Evolutionary conservation across 1,140 invertebrate genomes (phyloP), one percentile per base, ranked within the genome.

Genomic region (Chelonus insularis): DNA sequence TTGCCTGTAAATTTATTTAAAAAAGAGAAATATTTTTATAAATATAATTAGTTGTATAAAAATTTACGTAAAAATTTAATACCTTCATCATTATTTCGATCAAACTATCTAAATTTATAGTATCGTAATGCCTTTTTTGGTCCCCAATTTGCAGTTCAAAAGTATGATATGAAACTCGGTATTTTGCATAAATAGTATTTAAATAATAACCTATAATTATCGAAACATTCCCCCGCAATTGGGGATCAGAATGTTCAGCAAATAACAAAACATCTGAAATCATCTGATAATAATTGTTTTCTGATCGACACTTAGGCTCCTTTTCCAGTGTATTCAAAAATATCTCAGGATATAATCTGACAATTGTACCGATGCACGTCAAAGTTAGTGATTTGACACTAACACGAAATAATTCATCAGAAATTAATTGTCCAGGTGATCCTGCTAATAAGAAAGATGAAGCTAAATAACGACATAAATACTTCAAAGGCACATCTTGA

Each of bases 341-440:
- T n/a, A 88, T 75, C 55, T 86, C 80, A 0, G 94, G 92, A 69
- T 88, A 87, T 25, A 94, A 68, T 23, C 82, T 82, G 21, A 94
- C 74, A 25, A 91, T 84, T 43, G 86, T 84, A 1, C 86, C 84
- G 1, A 96, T 69, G 75, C 91, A 94, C 29, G 85, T 87, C 2
- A 95, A 71, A 1, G 92, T 90, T 29, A 94, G 84, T 0, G 90
- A 87, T 81, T 95, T 95, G 0, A 94, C 87, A 61, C 92, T 95
- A 11, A 96, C 91, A 29, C 93, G 82, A 7, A 93, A 87, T 39
- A 76, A 80, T 65, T 86, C 85, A 71, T 90, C 90, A 9, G 87
- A 76, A 48, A 91, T 84, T 37, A 88, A 73, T 23, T 81, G 80
- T 21, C 85, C 85, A 45, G 84, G 83, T 60, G 75, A 79, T 14